Base-by-base conservation (phyloP, 2,113 vertebrate genomes). In the Gulo gulo region DNA sequence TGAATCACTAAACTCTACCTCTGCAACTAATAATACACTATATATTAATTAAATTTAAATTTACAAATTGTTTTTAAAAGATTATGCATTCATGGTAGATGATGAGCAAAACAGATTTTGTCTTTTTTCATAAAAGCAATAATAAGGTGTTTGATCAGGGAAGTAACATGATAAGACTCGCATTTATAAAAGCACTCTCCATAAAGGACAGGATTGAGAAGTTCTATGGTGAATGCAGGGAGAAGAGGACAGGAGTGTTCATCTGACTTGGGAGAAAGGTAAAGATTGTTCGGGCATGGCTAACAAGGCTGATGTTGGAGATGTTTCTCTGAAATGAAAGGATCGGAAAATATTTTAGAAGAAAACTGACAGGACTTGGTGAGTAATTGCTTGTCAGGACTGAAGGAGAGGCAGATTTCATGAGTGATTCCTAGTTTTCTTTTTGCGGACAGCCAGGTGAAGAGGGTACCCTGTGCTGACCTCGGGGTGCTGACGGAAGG, bases 171-270 rank as follows among this genome's bases (percentile, higher is more conserved):
- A 2, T 47, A 47, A 80, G 24, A 50, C 31, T 67, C 47, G 4
- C 4, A 13, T 69, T 67, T 42, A 63, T 52, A 39, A 69, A 86
- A 50, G 7, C 5, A 84, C 29, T 67, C 26, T 50, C 26, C 24
- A 5, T 57, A 29, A 34, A 59, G 52, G 69, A 34, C 6, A 71
- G 21, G 12, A 16, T 57, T 7, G 76, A 95, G 21, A 86, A 9
- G 21, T 23, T 73, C 2, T 2, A 31, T 0, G 13, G 2, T 4
- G 34, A 15, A 26, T 0, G 1, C 31, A 12, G 7, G 21, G 20
- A 63, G 20, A 76, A 52, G 50, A 34, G 6, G 20, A 26, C 10
- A 52, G 36, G 26, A 4, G 13, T 12, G 1, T 13, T 3, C 8
- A n/a, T 45, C 1, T 29, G 6, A 71, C 31, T 74, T 39, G 24